phyloP scores from a whole-genome alignment of 1,140 invertebrate species.

The Diabrotica undecimpunctata region DNA sequence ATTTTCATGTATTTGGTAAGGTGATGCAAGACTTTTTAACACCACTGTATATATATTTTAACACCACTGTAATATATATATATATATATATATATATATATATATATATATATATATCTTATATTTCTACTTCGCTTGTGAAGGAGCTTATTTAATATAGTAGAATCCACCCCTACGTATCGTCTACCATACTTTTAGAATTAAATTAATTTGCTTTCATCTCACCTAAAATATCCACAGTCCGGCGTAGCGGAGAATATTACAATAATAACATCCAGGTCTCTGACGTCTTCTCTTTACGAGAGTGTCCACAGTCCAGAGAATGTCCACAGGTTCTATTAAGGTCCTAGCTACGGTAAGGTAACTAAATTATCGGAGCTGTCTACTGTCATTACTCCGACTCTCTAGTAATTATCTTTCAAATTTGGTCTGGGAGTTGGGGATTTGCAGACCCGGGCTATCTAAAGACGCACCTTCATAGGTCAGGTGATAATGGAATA shows the following conservation, averaged over 20 bases:
- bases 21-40: no score
- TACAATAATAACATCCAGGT: conserved; percentile 10
- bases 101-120: no score
- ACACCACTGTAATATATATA: no score
- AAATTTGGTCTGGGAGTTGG: conserved; percentile 46
- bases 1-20: no score
- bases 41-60: no score
- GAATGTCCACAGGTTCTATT: conserved; percentile 30
- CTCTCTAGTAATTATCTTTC: conserved; percentile 47
- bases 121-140: no score
- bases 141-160: no score
- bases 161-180: no score
- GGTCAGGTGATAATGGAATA: conserved; percentile 22
- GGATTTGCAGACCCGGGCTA: conserved; percentile 38
- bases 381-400: conserved; percentile 35
- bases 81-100: no score
- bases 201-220: no score
- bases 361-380: conserved; percentile 41
- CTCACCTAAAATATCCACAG: no score
- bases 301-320: conserved; percentile 17
- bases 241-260: not conserved
- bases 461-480: conserved; percentile 27
- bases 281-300: conserved; percentile 3
- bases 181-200: no score
- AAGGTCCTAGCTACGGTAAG: conserved; percentile 27